Base-by-base conservation (phyloP, 2,113 vertebrate species). In the Psilopsiagon aymara region DNA sequence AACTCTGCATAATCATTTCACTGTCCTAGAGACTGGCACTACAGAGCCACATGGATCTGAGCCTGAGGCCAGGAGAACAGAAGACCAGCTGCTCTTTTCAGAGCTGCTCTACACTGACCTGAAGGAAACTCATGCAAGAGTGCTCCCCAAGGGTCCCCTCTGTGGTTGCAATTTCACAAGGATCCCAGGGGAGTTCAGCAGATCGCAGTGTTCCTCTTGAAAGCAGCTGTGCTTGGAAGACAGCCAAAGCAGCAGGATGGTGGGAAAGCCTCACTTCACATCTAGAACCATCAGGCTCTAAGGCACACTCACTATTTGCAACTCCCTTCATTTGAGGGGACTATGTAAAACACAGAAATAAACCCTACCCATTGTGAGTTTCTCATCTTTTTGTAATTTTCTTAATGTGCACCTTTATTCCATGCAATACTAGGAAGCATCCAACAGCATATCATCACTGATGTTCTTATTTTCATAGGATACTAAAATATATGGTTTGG, bases 181-280 rank as follows among this genome's bases (percentile, higher is more conserved):
- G 33, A 82, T 82, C 96, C 74, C 25, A 1, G 0, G 75, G 77
- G 95, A 96, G 27, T 85, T 92, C n/a, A 91, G 29, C 11, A 91
- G 92, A 96, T 57, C 88, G 57, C 57, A 94, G 62, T 35, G 76
- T 69, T 96, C 88, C 85, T 92, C 66, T 55, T 67, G 69, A 70
- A 94, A 85, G 57, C 21, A 81, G 83, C 88, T 94, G 82, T 87
- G 43, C 91, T 94, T 93, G 95, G 91, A 89, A 68, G 67, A 82
- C 1, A 92, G 92, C 94, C 96, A 92, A 44, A 69, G 52, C 8
- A 94, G 31, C 66, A 80, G 49, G 37, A 94, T 80, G 91, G 95
- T 96, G 96, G 95, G 96, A 96, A 97, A 97, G 70, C 53, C 74
- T 85, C 83, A 59, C 57, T 59, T 17, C 52, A 71, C 2, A 2